Base-by-base conservation (phyloP, 2,113 vertebrate species). In the Rhinolophus ferrumequinum region DNA sequence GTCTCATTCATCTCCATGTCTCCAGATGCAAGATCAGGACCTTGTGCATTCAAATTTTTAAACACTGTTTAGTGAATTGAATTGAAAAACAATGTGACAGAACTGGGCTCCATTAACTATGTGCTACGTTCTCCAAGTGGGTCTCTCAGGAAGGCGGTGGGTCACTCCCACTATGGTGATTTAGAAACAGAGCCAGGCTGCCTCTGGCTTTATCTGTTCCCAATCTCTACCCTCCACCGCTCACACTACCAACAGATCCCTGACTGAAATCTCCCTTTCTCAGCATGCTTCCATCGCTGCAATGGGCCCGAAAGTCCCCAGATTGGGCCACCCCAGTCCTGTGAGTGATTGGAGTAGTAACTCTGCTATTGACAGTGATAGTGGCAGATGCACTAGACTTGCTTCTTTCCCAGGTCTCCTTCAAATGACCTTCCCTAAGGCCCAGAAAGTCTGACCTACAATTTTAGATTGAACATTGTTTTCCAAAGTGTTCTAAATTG, bases 1-100 rank as follows among this genome's bases (percentile, higher is more conserved):
- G 56, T 79, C 82, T 86, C 94, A 76, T 70, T 97, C 80, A 79
- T 94, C 93, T 96, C 33, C 19, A 0, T 52, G 18, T 94, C 82
- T 96, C 77, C 64, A 93, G 62, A 54, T 89, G 70, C 82, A 79
- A 80, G 76, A 90, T 24, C 38, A 75, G 50, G 70, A 91, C 70
- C 70, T 92, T 75, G 35, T 18, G 12, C 64, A 86, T 38, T 80
- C 35, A 72, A 88, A 82, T 44, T 73, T 67, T 91, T 64, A 33
- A 70, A 84, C 60, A 14, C 13, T 16, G 41, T 56, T 56, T 75
- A 6, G 91, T 72, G 85, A 75, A 84, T 69, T 82, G 66, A 84
- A 47, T 76, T 73, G 22, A 54, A 95, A 96, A 81, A 79, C 76
- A 76, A 60, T 64, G 69, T 58, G 38, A 38, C 62, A n/a, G 72